Conservation (phyloP, 2,888 invertebrate species). For the Rapana venosa region DNA sequence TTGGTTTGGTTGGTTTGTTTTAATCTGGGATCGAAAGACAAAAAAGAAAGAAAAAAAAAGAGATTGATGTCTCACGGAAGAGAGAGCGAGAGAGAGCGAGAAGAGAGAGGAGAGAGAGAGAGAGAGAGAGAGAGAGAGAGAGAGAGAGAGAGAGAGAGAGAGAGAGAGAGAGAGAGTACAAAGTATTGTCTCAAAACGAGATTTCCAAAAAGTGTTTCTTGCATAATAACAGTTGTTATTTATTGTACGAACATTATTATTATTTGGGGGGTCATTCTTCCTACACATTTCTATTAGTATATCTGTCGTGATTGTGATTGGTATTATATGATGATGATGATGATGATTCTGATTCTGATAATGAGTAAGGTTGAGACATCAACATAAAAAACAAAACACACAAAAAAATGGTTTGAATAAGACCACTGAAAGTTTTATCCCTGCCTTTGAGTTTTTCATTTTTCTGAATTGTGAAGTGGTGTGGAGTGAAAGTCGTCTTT, state of each 20-base stretch:
- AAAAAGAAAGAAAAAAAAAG: background rate
- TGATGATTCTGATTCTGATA: background rate
- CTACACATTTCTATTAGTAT: conserved; percentile 10
- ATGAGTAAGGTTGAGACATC: background rate
- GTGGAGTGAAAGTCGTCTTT: background rate
- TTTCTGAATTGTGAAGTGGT: background rate
- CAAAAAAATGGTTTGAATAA: conserved; percentile 5
- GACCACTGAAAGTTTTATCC: background rate
- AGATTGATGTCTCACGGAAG: background rate
- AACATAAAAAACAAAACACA: background rate
- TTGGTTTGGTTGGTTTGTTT: background rate
- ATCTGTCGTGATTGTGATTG: background rate
- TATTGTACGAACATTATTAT: background rate
- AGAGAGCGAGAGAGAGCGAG: background rate
- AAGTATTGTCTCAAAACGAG: background rate
- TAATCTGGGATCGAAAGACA: background rate
- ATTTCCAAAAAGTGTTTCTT: background rate
- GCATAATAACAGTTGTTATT: no score
- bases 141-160: conserved; percentile 27
- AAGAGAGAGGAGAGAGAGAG: background rate
- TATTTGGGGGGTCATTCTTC: background rate
- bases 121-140: conserved; percentile 4
- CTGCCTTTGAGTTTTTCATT: background rate
- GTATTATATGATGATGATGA: background rate
- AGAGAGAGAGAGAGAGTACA: background rate